Evolutionary conservation across 2,888 invertebrate genomes (phyloP).

Genomic region (Blera fallax): DNA sequence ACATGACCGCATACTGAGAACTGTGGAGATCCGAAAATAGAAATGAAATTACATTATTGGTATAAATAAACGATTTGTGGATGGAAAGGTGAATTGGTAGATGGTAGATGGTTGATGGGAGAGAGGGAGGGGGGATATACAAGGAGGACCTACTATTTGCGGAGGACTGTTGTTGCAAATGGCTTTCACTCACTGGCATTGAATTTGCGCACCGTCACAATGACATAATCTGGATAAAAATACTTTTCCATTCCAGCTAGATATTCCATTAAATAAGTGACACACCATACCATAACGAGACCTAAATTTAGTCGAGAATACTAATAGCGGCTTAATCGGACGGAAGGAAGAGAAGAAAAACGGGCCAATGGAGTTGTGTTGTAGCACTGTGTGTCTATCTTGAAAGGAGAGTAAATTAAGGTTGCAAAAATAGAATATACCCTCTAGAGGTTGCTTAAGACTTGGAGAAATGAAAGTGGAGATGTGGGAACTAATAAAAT

Average conservation of each 20-base stretch:
- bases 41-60: slow-evolving; percentile 63
- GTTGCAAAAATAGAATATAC: slow-evolving; percentile 43
- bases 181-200: slow-evolving; percentile 65
- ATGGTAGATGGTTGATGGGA: background rate
- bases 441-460: slow-evolving; percentile 13
- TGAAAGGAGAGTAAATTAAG: slow-evolving; percentile 35
- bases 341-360: slow-evolving; percentile 25
- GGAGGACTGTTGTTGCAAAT: slow-evolving; percentile 58
- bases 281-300: slow-evolving; percentile 52
- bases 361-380: background rate
- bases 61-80: slow-evolving; percentile 66
- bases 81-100: slow-evolving; percentile 60
- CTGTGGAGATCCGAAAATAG: slow-evolving; percentile 62
- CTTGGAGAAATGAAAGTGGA: background rate
- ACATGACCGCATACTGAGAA: slow-evolving; percentile 47
- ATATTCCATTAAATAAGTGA: slow-evolving; percentile 64
- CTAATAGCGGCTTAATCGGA: slow-evolving; percentile 65
- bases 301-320: slow-evolving; percentile 63
- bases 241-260: slow-evolving; percentile 63
- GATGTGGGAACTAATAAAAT: slow-evolving; percentile 21
- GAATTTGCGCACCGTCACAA: slow-evolving; percentile 67
- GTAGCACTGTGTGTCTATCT: background rate
- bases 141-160: slow-evolving; percentile 51
- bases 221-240: slow-evolving; percentile 71
- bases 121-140: background rate